These are phyloP conservation scores for Lissocephala sabroskyi DNA, from an alignment of 2,888 invertebrate genomes.

Conservation along the genomic window DNA sequence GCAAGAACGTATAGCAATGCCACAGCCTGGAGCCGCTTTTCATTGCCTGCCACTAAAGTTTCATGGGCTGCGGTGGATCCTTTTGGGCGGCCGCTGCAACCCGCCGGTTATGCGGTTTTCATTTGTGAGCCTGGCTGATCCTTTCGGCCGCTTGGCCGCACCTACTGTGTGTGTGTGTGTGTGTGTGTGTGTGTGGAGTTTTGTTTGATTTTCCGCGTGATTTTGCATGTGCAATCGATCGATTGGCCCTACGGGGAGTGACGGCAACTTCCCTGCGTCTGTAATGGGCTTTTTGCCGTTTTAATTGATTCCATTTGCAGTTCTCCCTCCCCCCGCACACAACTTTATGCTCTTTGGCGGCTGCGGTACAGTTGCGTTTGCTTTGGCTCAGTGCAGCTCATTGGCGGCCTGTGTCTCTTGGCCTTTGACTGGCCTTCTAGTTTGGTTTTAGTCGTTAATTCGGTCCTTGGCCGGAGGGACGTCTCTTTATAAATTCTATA, in stretches of 20 bases:
- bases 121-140: slow-evolving; percentile 43
- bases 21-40: slow-evolving; percentile 4
- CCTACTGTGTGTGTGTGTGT: slow-evolving; percentile 4
- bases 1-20: slow-evolving; percentile 30
- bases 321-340: background rate
- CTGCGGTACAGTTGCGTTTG: slow-evolving; percentile 1
- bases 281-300: slow-evolving; percentile 15
- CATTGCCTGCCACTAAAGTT: slow-evolving; percentile 7
- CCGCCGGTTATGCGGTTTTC: slow-evolving; percentile 42
- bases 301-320: slow-evolving; percentile 34
- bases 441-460: too few species aligned
- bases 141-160: slow-evolving; percentile 14
- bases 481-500: slow-evolving; percentile 57
- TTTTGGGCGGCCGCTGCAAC: background rate
- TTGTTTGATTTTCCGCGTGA: slow-evolving; percentile 38
- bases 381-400: slow-evolving; percentile 5
- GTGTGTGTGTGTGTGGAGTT: slow-evolving; percentile 17
- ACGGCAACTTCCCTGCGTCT: too few species aligned
- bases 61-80: background rate
- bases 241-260: too few species aligned
- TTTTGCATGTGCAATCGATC: slow-evolving; percentile 39
- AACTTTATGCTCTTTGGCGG: slow-evolving; percentile 1
- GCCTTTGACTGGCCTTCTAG: too few species aligned
- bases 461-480: slow-evolving; percentile 41
- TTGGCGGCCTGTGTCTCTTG: slow-evolving; percentile 18